Evolutionary conservation across 2,113 vertebrate species (phyloP).

Genomic region (Channa argus): DNA sequence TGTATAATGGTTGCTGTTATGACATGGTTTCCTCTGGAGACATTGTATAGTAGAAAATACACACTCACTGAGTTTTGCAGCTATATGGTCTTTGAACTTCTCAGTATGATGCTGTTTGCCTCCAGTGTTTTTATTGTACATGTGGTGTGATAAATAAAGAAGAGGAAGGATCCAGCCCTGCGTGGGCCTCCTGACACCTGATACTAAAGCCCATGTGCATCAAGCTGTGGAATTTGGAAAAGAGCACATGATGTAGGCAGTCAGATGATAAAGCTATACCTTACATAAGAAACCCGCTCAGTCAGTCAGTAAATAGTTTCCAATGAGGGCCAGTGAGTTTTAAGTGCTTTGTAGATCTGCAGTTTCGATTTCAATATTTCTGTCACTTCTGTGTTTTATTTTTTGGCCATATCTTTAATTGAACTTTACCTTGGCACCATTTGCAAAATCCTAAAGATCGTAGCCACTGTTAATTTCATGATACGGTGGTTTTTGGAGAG

Average conservation of each 20-base stretch:
- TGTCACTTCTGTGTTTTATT: conserved; percentile 15
- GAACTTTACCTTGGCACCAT: conserved; percentile 10
- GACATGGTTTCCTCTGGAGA: conserved; percentile 58
- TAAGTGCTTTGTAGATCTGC: conserved; percentile 20
- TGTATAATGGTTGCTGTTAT: conserved; percentile 31
- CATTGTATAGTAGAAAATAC: conserved; percentile 34
- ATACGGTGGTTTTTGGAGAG: conserved; percentile 1
- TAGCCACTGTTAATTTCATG: background rate
- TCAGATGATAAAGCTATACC: conserved; percentile 67
- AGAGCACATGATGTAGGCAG: conserved; percentile 61
- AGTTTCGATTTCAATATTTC: conserved; percentile 40
- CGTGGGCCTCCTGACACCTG: conserved; percentile 65
- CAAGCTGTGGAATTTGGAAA: conserved; percentile 56
- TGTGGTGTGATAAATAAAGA: conserved; percentile 25
- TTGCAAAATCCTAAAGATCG: conserved; percentile 33
- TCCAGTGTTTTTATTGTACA: conserved; percentile 34
- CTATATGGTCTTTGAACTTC: conserved; percentile 35
- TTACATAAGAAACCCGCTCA: conserved; percentile 65
- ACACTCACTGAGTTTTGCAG: conserved; percentile 4
- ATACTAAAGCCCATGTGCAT: conserved; percentile 56
- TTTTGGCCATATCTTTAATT: conserved; percentile 22
- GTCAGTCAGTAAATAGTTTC: conserved; percentile 50
- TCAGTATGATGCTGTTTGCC: conserved; percentile 13
- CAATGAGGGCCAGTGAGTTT: conserved; percentile 5
- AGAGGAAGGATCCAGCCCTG: conserved; percentile 42